phyloP scores from a whole-genome alignment of 2,888 invertebrate species.

The Diaprepes abbreviatus region DNA sequence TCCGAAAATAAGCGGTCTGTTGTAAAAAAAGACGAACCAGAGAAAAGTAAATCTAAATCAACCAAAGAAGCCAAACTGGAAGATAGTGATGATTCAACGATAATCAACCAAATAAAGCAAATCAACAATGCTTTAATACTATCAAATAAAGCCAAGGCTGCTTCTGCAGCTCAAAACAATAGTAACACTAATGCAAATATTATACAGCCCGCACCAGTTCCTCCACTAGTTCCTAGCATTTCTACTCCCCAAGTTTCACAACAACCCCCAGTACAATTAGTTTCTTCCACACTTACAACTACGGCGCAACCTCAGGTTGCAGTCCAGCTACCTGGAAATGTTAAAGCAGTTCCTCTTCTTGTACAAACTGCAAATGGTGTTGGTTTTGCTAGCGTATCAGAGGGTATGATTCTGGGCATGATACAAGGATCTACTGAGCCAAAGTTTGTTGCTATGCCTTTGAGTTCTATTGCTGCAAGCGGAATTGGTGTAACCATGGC shows the following conservation, averaged over 20 bases:
- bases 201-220: not conserved
- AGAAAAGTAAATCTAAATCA: not conserved
- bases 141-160: slow-evolving; percentile 42
- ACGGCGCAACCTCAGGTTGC: not conserved
- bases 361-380: slow-evolving; percentile 53
- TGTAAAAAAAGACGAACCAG: not conserved
- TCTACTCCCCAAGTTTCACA: slow-evolving; percentile 15
- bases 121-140: slow-evolving; percentile 43
- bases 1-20: slow-evolving; percentile 18
- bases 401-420: slow-evolving; percentile 54
- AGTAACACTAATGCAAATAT: not conserved
- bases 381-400: slow-evolving; percentile 54
- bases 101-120: slow-evolving; percentile 44
- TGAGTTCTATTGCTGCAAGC: slow-evolving; percentile 35
- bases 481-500: slow-evolving; percentile 5
- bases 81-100: slow-evolving; percentile 22
- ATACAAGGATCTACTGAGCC: slow-evolving; percentile 51
- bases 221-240: not conserved
- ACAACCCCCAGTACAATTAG: slow-evolving; percentile 9
- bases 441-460: slow-evolving; percentile 54
- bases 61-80: not conserved
- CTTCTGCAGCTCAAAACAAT: slow-evolving; percentile 1
- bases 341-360: slow-evolving; percentile 54
- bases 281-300: not conserved
- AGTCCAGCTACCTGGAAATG: slow-evolving; percentile 16